These are phyloP conservation scores for Eidolon helvum DNA, from an alignment of 2,113 vertebrate species.

Conservation along the genomic window DNA sequence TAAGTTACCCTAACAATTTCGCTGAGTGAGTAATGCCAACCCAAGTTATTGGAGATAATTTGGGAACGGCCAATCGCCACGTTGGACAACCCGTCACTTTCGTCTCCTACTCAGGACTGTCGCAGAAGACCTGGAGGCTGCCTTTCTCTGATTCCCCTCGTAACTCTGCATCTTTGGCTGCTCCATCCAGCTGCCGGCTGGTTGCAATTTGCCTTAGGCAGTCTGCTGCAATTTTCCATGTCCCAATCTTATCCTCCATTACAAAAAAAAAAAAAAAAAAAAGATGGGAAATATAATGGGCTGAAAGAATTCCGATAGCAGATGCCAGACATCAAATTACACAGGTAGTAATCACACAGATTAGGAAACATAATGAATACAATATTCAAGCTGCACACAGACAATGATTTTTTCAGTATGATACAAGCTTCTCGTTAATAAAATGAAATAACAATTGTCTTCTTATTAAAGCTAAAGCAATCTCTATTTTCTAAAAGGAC, in stretches of 20 bases:
- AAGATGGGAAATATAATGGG: constrained; percentile 72
- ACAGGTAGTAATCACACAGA: constrained; percentile 74
- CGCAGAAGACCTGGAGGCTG: neutral
- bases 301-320: constrained; percentile 74
- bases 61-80: neutral
- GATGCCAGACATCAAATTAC: constrained; percentile 73
- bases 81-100: neutral
- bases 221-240: constrained; percentile 69
- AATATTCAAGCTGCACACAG: constrained; percentile 73
- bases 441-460: constrained; percentile 73
- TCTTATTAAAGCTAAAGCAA: constrained; percentile 72
- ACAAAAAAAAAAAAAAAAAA: constrained; percentile 60
- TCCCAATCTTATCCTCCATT: constrained; percentile 62
- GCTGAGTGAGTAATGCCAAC: neutral
- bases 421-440: constrained; percentile 75
- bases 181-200: constrained; percentile 57
- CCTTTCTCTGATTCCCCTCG: neutral
- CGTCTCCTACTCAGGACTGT: neutral
- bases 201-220: constrained; percentile 69
- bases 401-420: constrained; percentile 58
- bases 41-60: neutral
- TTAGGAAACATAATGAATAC: constrained; percentile 74
- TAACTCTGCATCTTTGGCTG: neutral
- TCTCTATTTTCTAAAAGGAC: constrained; percentile 72
- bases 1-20: neutral